Conservation (phyloP, 2,113 vertebrate species). For the Marmota monax region DNA sequence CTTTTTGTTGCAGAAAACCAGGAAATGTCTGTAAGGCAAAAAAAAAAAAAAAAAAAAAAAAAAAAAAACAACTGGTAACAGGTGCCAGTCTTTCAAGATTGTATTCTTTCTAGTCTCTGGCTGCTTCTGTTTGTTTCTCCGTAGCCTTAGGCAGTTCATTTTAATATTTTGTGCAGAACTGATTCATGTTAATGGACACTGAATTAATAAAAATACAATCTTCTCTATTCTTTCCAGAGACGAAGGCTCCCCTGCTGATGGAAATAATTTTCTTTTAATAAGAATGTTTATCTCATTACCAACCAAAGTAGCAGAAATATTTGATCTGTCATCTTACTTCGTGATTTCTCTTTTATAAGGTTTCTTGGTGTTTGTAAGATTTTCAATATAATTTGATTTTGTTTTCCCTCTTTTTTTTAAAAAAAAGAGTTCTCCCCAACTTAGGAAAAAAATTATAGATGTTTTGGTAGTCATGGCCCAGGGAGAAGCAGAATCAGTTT, state of each 20-base stretch:
- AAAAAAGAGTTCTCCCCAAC: neutral
- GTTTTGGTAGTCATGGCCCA: neutral
- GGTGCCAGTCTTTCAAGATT: neutral
- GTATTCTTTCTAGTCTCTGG: neutral
- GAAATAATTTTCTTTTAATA: constrained; percentile 52
- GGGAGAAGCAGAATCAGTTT: neutral
- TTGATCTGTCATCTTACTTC: constrained; percentile 9
- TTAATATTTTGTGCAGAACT: constrained; percentile 36
- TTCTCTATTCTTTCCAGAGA: neutral
- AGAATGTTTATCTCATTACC: constrained; percentile 1
- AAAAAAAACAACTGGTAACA: neutral
- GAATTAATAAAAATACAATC: neutral
- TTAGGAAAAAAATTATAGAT: neutral
- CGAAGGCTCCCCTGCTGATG: neutral
- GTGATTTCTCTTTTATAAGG: neutral
- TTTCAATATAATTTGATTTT: neutral
- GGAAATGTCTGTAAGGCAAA: neutral
- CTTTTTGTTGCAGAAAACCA: neutral
- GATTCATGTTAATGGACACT: neutral
- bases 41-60: neutral
- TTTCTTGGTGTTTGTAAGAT: neutral
- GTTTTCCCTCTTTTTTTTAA: neutral
- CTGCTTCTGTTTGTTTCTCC: neutral
- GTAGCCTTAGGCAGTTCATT: neutral
- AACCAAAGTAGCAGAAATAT: constrained; percentile 44